Base-by-base conservation (phyloP, 2,888 invertebrate genomes). In the Agriopis leucophaearia region DNA sequence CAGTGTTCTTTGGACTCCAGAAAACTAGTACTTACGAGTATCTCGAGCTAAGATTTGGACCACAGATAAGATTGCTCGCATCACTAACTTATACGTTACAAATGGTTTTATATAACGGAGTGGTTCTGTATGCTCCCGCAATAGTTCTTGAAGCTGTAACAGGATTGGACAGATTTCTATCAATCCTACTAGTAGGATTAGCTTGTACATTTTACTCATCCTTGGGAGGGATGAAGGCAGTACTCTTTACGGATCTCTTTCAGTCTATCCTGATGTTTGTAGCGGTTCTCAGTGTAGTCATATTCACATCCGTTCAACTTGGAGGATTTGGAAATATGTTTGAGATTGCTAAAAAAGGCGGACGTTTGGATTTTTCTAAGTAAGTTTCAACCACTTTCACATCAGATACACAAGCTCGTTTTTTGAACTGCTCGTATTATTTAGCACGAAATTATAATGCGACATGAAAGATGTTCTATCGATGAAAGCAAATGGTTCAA, bases 81-180 rank as follows among this genome's bases (percentile, higher is more conserved):
- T 98, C 98, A 4, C 81, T 97, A 62, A 96, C 97, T 0, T 99
- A 98, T 82, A 96, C 97, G 62, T 80, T 98, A 48, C 99, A 99
- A 93, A 97, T 98, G 96, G 95, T 98, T 74, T 91, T 98, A 35
- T 98, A 97, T 79, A 97, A 97, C 94, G 97, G 98, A 0, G 97
- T 99, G 75, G 99, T 98, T 15, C 90, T 99, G 13, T 99, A 98
- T 87, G 98, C 99, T 0, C 99, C 99, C 1, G 97, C 99, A 0
- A 94, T 99, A 74, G 98, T 99, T 0, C 87, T 99, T 18, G 97
- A 97, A 86, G 96, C 98, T 1, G 96, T 98, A 35, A 97, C 97
- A 0, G 97, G 97, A 15, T 90, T 97, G 7, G 95, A 95, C 70
- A 95, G 96, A 88, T 85, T 95, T 18, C 91, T 95, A 73, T 97